These are phyloP conservation scores for Hirtodrosophila cameraria DNA, from an alignment of 2,888 invertebrate species.

Conservation along the genomic window DNA sequence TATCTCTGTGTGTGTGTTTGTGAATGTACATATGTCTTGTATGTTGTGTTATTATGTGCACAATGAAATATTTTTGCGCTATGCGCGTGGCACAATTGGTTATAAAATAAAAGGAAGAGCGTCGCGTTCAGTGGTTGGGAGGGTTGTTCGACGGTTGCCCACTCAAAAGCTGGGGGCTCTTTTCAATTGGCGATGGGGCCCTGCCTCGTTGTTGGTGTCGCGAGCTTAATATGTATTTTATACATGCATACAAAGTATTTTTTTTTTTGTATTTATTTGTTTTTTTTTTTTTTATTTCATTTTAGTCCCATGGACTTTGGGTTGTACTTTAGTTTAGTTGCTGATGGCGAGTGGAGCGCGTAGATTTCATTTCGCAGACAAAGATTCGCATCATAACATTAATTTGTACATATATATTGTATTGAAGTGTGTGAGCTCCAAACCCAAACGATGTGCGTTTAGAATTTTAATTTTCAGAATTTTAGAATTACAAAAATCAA, in stretches of 20 bases:
- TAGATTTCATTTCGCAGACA: conserved; percentile 58
- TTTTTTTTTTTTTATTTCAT: conserved; percentile 57
- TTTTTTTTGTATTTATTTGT: conserved; percentile 20
- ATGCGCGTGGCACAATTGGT: conserved; percentile 60
- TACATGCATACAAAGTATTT: conserved; percentile 70
- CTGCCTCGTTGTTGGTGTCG: conserved; percentile 48
- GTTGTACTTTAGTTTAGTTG: conserved; percentile 75
- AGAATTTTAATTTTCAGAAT: conserved; percentile 2
- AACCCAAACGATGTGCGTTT: not conserved
- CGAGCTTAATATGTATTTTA: conserved; percentile 74
- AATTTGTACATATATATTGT: not conserved
- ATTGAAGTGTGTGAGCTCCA: conserved; percentile 13
- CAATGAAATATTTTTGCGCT: conserved; percentile 60
- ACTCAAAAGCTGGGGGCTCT: conserved; percentile 72
- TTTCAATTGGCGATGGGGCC: conserved; percentile 65
- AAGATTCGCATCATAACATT: conserved; percentile 43
- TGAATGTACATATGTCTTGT: conserved; percentile 18
- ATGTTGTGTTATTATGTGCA: conserved; percentile 14
- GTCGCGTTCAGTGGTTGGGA: conserved; percentile 39
- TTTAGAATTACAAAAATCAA: conserved; percentile 12
- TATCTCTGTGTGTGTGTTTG: too few species aligned
- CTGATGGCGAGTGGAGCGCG: conserved; percentile 70
- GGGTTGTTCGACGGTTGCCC: conserved; percentile 53
- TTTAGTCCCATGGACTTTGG: conserved; percentile 68
- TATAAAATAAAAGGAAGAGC: conserved; percentile 55